Conservation (phyloP, 2,113 vertebrate genomes). For the Toxotes chatareus region DNA sequence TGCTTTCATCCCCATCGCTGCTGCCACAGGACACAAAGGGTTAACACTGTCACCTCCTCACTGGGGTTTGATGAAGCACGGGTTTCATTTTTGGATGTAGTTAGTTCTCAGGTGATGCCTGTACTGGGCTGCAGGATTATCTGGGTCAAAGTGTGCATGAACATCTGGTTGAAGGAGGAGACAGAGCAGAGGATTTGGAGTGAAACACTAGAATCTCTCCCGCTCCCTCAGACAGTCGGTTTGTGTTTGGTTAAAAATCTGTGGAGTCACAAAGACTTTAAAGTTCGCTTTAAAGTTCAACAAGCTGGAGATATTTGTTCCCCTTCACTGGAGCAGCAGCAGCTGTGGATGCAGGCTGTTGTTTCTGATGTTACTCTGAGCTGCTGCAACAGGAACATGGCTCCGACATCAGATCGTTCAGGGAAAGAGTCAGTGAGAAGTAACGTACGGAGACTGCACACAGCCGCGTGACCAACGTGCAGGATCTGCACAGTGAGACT, state of each 20-base stretch:
- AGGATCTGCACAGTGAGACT: slow-evolving; percentile 36
- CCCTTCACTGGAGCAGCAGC: not conserved
- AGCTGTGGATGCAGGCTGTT: not conserved
- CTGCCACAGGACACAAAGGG: too few relatives aligned
- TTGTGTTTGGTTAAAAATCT: not conserved
- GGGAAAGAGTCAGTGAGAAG: slow-evolving; percentile 12
- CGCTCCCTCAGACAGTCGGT: not conserved
- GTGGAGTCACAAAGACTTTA: not conserved
- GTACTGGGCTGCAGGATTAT: not conserved
- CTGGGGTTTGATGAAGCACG: too few relatives aligned
- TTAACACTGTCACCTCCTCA: too few relatives aligned
- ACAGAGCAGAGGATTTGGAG: not conserved
- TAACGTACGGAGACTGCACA: slow-evolving; percentile 12
- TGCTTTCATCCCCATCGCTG: not conserved
- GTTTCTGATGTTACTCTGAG: not conserved
- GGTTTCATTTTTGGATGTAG: too few relatives aligned
- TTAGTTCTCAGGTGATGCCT: too few relatives aligned
- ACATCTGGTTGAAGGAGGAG: not conserved
- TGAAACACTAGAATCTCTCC: not conserved
- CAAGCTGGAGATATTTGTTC: not conserved
- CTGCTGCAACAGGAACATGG: not conserved
- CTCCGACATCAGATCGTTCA: not conserved
- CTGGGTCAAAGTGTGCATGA: too few relatives aligned
- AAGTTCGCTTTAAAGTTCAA: not conserved
- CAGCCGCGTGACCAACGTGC: slow-evolving; percentile 58